phyloP scores from a whole-genome alignment of 1,140 invertebrate species.

The Drosophila ficusphila region DNA sequence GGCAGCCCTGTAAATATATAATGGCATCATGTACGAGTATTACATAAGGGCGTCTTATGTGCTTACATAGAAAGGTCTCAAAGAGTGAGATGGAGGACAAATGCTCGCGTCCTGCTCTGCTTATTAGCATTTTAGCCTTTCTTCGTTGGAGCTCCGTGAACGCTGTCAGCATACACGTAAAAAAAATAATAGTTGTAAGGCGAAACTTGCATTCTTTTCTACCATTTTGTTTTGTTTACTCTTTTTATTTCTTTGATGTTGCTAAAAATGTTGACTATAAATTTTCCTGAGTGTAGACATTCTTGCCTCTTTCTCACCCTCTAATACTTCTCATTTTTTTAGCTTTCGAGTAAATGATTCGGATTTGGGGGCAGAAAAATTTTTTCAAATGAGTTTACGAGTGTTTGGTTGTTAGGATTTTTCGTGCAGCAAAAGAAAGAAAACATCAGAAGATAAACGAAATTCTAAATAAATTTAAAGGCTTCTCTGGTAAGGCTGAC shows the following conservation, averaged over 20 bases:
- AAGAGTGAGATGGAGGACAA: slow-evolving; percentile 26
- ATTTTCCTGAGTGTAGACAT: slow-evolving; percentile 10
- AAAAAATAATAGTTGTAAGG: not conserved
- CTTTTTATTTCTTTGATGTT: too few relatives aligned
- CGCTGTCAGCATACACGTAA: slow-evolving; percentile 8
- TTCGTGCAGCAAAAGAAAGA: slow-evolving; percentile 18
- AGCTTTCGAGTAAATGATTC: slow-evolving; percentile 77
- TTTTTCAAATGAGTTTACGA: slow-evolving; percentile 79
- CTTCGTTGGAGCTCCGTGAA: slow-evolving; percentile 41
- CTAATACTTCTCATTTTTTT: slow-evolving; percentile 16
- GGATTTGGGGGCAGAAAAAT: slow-evolving; percentile 47
- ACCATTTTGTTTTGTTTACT: not conserved
- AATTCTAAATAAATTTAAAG: slow-evolving; percentile 78
- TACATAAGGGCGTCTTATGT: slow-evolving; percentile 76
- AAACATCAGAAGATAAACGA: slow-evolving; percentile 48
- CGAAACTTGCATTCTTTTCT: not conserved
- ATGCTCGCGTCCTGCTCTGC: slow-evolving; percentile 53
- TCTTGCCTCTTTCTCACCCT: not conserved
- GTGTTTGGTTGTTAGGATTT: slow-evolving; percentile 72
- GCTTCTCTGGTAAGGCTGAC: slow-evolving; percentile 50
- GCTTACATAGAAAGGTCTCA: slow-evolving; percentile 54
- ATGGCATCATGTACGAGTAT: slow-evolving; percentile 61
- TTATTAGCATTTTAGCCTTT: slow-evolving; percentile 83
- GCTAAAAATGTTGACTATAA: too few relatives aligned
- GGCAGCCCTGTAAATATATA: slow-evolving; percentile 63